Evolutionary conservation across 2,888 invertebrate genomes (phyloP).

Genomic region (Aphelenchoides bicaudatus): DNA sequence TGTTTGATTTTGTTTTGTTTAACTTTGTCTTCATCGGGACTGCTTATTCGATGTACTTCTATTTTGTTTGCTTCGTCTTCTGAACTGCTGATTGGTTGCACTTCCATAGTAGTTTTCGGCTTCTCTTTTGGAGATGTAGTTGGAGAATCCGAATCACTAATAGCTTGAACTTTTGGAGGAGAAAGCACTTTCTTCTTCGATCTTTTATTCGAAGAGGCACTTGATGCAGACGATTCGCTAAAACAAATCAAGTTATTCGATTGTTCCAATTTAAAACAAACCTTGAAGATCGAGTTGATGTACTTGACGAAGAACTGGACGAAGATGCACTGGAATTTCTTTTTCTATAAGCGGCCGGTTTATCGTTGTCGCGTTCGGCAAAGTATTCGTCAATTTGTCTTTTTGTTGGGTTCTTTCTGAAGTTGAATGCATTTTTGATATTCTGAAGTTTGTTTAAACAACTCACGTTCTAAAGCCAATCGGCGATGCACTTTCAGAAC

Average conservation of each 20-base stretch:
- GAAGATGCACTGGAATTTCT: slow-evolving; percentile 6
- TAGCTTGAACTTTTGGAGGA: too few species aligned
- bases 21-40: neutral
- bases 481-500: slow-evolving; percentile 10
- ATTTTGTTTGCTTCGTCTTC: too few species aligned
- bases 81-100: too few species aligned
- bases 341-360: slow-evolving; percentile 25
- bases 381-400: slow-evolving; percentile 17
- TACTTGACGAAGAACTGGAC: slow-evolving; percentile 5
- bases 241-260: neutral
- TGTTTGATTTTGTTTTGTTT: neutral
- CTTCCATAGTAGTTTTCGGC: too few species aligned
- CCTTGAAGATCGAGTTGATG: neutral
- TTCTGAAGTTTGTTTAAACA: neutral
- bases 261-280: neutral
- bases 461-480: slow-evolving; percentile 10
- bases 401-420: slow-evolving; percentile 14
- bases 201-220: neutral
- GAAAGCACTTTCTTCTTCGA: too few species aligned
- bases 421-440: neutral
- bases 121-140: too few species aligned
- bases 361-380: slow-evolving; percentile 20
- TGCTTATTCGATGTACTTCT: slow-evolving; percentile 7
- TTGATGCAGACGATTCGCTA: neutral
- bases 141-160: too few species aligned